phyloP scores from a whole-genome alignment of 2,888 invertebrate species.

The Muscina levida region DNA sequence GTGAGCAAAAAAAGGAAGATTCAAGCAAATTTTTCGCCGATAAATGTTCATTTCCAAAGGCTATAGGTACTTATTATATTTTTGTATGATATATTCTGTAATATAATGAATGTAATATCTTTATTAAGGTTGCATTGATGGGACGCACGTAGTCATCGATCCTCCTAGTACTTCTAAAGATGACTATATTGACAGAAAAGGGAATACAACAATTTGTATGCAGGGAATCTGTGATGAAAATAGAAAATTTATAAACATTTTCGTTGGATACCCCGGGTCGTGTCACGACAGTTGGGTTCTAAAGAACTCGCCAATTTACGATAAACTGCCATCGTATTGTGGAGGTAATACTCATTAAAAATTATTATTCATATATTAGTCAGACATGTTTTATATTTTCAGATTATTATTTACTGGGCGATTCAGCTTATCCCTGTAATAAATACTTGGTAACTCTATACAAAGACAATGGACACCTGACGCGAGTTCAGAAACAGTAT shows the following conservation, averaged over 20 bases:
- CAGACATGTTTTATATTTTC: neutral
- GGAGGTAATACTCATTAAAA: too few species aligned
- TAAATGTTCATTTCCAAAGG: conserved; percentile 12
- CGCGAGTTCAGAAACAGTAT: conserved; percentile 40
- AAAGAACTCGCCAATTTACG: conserved; percentile 33
- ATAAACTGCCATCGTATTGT: conserved; percentile 23
- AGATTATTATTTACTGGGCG: conserved; percentile 52
- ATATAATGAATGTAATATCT: neutral
- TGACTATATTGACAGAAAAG: conserved; percentile 52
- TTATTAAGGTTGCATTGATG: conserved; percentile 47
- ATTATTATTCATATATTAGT: neutral
- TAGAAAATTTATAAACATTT: conserved; percentile 49
- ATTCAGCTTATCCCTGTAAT: conserved; percentile 57
- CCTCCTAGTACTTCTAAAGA: conserved; percentile 40
- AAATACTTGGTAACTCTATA: conserved; percentile 48
- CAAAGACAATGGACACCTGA: conserved; percentile 33
- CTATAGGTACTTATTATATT: neutral
- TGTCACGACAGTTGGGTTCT: conserved; percentile 53
- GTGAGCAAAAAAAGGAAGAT: too few species aligned
- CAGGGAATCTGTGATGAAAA: conserved; percentile 57
- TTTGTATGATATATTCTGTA: too few species aligned
- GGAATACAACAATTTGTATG: conserved; percentile 36
- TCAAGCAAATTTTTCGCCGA: too few species aligned
- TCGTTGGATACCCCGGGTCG: conserved; percentile 55
- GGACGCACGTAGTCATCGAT: conserved; percentile 48